Conservation (phyloP, 2,888 invertebrate genomes). For the Arenicola marina region DNA sequence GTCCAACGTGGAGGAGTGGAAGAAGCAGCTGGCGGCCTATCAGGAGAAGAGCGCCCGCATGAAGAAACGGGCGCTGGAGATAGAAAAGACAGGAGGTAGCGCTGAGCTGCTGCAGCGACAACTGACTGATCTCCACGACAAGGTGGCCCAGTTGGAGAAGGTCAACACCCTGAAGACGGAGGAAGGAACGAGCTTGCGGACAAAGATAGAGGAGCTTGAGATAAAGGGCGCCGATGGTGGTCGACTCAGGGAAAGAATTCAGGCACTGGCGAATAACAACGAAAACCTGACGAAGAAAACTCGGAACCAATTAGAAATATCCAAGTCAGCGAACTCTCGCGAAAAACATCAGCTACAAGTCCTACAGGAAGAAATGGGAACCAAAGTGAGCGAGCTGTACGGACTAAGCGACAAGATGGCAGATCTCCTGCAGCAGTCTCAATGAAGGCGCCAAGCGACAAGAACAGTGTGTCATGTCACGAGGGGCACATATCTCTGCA, state of each 20-base stretch:
- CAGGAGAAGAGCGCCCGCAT: constrained; percentile 62
- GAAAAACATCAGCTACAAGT: constrained; percentile 45
- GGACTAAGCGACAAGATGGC: constrained; percentile 31
- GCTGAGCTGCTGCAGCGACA: constrained; percentile 38
- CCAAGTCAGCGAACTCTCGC: constrained; percentile 35
- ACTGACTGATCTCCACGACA: constrained; percentile 38
- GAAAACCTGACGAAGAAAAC: constrained; percentile 27
- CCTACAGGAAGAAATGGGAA: constrained; percentile 49
- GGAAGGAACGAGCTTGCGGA: too few relatives aligned
- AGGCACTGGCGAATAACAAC: background rate
- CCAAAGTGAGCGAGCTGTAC: constrained; percentile 52
- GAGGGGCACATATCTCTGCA: too few relatives aligned
- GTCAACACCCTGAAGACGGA: constrained; percentile 41
- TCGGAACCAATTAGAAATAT: constrained; percentile 31
- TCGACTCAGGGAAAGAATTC: too few relatives aligned
- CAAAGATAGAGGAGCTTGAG: too few relatives aligned
- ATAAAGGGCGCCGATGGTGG: too few relatives aligned
- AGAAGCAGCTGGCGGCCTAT: constrained; percentile 81
- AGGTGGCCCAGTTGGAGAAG: constrained; percentile 38
- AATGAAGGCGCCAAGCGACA: too few relatives aligned
- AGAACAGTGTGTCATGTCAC: too few relatives aligned
- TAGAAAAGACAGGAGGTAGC: constrained; percentile 41
- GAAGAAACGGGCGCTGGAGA: constrained; percentile 58
- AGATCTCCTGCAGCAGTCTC: constrained; percentile 17
- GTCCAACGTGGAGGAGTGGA: constrained; percentile 98